Conservation (phyloP, 2,113 vertebrate species). For the Xenus cinereus region DNA sequence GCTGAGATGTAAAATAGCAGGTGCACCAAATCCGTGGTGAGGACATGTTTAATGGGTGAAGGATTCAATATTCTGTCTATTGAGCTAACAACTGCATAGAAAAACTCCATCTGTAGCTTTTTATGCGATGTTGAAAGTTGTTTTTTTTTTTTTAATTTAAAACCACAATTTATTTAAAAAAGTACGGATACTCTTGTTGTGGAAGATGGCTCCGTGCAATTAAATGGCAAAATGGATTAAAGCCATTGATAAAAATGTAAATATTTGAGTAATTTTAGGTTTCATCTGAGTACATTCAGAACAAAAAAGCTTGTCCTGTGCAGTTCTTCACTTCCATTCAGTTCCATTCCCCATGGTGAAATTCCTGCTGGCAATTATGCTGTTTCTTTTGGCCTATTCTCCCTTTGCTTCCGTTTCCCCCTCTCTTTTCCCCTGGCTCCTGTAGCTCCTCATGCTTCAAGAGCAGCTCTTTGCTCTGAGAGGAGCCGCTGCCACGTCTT, state of each 20-base stretch:
- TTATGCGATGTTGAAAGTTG: neutral
- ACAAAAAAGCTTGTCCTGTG: neutral
- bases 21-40: slow-evolving; percentile 67
- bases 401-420: neutral
- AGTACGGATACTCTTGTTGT: slow-evolving; percentile 41
- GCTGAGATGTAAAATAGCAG: slow-evolving; percentile 72
- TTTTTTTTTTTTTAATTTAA: slow-evolving; percentile 10
- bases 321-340: neutral
- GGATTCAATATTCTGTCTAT: slow-evolving; percentile 66
- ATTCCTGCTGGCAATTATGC: neutral
- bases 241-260: slow-evolving; percentile 67
- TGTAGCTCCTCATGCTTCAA: neutral
- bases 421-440: neutral
- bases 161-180: slow-evolving; percentile 63
- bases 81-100: slow-evolving; percentile 62
- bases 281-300: slow-evolving; percentile 39
- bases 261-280: slow-evolving; percentile 68
- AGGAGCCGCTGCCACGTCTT: neutral
- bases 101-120: slow-evolving; percentile 76
- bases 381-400: neutral
- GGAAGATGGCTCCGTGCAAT: slow-evolving; percentile 50
- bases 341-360: neutral
- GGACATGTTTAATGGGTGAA: slow-evolving; percentile 54
- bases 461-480: neutral
- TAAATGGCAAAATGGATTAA: slow-evolving; percentile 63